Conservation (phyloP, 1,140 invertebrate genomes). For the Nasonia giraulti region DNA sequence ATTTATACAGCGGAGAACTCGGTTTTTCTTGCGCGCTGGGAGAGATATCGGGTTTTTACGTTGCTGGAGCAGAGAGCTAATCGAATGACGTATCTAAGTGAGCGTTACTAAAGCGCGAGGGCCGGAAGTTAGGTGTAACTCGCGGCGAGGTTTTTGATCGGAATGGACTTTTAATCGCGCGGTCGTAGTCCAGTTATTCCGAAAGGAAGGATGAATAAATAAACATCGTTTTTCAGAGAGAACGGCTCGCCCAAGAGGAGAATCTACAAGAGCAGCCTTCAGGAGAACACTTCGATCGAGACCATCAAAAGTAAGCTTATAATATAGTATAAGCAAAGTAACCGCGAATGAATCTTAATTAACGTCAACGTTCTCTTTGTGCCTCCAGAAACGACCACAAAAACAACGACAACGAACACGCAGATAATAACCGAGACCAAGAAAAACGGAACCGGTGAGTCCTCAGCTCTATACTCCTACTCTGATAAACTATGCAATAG, state of each 20-base stretch:
- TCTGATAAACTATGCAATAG: neutral
- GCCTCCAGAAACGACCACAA: slow-evolving; percentile 68
- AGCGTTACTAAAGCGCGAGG: slow-evolving; percentile 11
- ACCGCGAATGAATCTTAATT: neutral
- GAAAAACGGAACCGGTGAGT: slow-evolving; percentile 70
- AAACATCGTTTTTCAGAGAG: slow-evolving; percentile 61
- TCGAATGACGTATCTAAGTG: slow-evolving; percentile 19
- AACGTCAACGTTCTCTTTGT: neutral
- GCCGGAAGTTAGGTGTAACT: neutral
- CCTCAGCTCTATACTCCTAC: neutral
- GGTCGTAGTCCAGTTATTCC: neutral
- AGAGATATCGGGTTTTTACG: neutral
- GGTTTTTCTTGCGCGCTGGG: neutral
- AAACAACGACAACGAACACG: slow-evolving; percentile 64
- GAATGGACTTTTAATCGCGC: neutral
- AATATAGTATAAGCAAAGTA: neutral
- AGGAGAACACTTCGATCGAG: slow-evolving; percentile 70
- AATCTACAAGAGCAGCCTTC: slow-evolving; percentile 71
- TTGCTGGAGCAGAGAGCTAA: neutral
- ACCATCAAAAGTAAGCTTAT: slow-evolving; percentile 67
- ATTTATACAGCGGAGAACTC: neutral
- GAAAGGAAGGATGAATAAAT: neutral
- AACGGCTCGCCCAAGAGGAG: slow-evolving; percentile 70
- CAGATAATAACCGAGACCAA: slow-evolving; percentile 61
- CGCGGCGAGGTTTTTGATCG: neutral